Evolutionary conservation across 2,888 invertebrate species (phyloP).

Genomic region (Tortrix viridana): DNA sequence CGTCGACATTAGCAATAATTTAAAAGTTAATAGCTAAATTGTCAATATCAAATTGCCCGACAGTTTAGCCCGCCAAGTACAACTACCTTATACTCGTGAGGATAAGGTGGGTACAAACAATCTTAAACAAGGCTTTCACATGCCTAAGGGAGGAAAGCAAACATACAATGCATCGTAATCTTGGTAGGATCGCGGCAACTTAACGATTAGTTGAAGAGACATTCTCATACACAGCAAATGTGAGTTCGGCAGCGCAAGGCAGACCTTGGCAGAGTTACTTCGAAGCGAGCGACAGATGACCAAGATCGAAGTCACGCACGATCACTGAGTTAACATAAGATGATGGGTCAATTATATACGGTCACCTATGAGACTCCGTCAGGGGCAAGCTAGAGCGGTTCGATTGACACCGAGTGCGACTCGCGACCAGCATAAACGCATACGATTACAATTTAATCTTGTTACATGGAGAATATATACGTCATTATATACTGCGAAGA

Average conservation of each 20-base stretch:
- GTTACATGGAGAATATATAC: slow-evolving; percentile 8
- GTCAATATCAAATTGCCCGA: too few relatives aligned
- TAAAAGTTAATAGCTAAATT: too few relatives aligned
- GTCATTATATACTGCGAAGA: slow-evolving; percentile 11
- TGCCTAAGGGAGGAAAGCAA: slow-evolving; percentile 7
- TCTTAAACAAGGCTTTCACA: slow-evolving; percentile 2
- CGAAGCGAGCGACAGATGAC: too few relatives aligned
- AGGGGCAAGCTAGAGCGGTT: slow-evolving; percentile 47
- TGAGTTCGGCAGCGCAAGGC: too few relatives aligned
- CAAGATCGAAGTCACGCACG: too few relatives aligned
- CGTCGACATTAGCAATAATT: too few relatives aligned
- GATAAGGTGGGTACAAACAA: neutral
- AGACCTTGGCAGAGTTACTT: too few relatives aligned
- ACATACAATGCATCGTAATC: slow-evolving; percentile 22
- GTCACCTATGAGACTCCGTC: too few relatives aligned
- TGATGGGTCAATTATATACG: too few relatives aligned
- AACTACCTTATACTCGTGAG: neutral
- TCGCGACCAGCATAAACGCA: slow-evolving; percentile 19
- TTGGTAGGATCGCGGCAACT: slow-evolving; percentile 52
- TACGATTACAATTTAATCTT: slow-evolving; percentile 6
- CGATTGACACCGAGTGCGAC: slow-evolving; percentile 45
- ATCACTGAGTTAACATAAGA: too few relatives aligned
- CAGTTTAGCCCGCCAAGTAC: neutral
- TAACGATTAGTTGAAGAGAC: slow-evolving; percentile 55
- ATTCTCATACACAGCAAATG: too few relatives aligned